Conservation (phyloP, 1,140 invertebrate species). For the Ericerus pela region DNA sequence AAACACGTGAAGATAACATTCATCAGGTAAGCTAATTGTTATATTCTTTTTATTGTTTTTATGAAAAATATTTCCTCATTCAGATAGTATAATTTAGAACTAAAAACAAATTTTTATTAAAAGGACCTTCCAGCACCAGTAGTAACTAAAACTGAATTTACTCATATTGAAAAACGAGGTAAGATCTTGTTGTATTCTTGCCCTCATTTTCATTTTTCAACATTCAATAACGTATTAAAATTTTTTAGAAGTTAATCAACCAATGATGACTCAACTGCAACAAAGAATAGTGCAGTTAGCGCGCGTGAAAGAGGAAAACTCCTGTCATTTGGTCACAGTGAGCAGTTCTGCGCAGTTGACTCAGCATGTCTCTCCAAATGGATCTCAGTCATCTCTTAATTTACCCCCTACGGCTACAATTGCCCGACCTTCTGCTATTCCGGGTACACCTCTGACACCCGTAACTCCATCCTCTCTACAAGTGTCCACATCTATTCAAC, state of each 20-base stretch:
- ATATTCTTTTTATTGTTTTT: too few species aligned
- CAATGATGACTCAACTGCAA: background rate
- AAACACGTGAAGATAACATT: background rate
- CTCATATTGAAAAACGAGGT: too few species aligned
- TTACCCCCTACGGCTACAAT: background rate
- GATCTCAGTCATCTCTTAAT: background rate
- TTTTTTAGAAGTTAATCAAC: background rate
- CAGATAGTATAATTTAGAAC: too few species aligned
- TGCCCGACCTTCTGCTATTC: background rate
- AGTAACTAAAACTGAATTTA: too few species aligned
- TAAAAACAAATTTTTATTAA: too few species aligned
- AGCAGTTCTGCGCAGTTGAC: background rate
- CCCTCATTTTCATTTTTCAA: too few species aligned
- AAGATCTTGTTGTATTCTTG: too few species aligned
- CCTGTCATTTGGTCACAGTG: background rate
- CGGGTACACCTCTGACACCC: background rate
- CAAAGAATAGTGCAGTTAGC: background rate
- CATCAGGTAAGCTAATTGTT: background rate
- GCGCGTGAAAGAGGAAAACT: background rate
- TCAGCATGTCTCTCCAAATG: background rate
- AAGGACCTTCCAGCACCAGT: too few species aligned
- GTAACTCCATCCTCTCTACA: background rate
- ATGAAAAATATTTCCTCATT: too few species aligned
- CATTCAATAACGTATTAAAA: background rate
- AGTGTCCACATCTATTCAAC: background rate